Conservation (phyloP, 2,888 invertebrate genomes). For the Campoletis raptor region DNA sequence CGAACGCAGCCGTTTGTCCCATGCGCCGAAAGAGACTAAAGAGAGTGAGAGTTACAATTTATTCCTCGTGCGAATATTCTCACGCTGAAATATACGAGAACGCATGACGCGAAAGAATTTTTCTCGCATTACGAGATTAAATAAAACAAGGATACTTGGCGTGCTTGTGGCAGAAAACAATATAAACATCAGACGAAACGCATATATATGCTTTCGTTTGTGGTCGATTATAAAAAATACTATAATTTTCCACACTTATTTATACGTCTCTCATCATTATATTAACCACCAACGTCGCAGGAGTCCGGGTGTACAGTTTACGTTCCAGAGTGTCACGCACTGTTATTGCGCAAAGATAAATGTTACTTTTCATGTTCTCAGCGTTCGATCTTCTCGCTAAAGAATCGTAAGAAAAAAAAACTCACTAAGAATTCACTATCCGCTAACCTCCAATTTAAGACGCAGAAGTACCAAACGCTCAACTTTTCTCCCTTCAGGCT, state of each 20-base stretch:
- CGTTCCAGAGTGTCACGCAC: slow-evolving; percentile 8
- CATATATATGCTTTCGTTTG: neutral
- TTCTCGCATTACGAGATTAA: slow-evolving; percentile 8
- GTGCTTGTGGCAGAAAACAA: neutral
- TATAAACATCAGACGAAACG: neutral
- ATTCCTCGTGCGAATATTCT: slow-evolving; percentile 22
- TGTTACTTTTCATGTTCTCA: neutral
- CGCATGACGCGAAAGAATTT: slow-evolving; percentile 36
- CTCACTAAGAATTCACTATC: neutral
- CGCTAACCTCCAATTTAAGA: neutral
- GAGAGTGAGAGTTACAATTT: slow-evolving; percentile 10
- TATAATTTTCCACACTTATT: neutral
- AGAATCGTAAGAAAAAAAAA: slow-evolving; percentile 5
- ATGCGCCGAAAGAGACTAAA: slow-evolving; percentile 18
- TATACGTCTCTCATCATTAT: slow-evolving; percentile 7
- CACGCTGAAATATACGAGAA: slow-evolving; percentile 15
- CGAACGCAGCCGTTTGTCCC: slow-evolving; percentile 20
- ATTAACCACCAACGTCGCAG: slow-evolving; percentile 25
- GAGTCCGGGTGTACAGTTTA: neutral
- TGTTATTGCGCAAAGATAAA: slow-evolving; percentile 19
- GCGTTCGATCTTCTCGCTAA: slow-evolving; percentile 19
- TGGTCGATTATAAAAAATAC: slow-evolving; percentile 20
- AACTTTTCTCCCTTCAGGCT: neutral
- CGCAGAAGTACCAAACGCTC: neutral
- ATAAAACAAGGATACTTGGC: neutral